Conservation (phyloP, 2,888 invertebrate genomes). For the Dicroscelio sp. region DNA sequence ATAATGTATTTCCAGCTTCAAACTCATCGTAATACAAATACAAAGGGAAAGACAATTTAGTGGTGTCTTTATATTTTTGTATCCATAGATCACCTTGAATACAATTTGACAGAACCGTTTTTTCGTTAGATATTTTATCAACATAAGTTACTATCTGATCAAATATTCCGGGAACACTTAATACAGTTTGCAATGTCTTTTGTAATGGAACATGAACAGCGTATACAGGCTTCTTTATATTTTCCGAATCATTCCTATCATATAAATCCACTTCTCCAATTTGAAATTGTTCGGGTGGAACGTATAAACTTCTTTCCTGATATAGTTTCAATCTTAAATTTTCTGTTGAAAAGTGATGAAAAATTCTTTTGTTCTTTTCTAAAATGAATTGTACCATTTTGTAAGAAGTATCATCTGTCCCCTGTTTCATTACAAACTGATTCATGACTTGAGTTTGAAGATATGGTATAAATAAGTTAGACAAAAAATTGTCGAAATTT, state of each 20-base stretch:
- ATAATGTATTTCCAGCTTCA: constrained; percentile 7
- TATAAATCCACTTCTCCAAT: constrained; percentile 36
- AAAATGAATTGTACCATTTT: constrained; percentile 16
- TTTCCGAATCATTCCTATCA: background rate
- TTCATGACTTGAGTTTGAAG: constrained; percentile 52
- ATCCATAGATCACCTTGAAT: constrained; percentile 36
- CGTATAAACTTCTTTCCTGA: constrained; percentile 45
- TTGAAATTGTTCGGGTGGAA: constrained; percentile 58
- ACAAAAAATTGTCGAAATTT: constrained; percentile 35
- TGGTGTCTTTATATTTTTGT: constrained; percentile 27
- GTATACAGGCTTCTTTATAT: background rate
- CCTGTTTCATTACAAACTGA: constrained; percentile 15
- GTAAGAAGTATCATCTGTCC: constrained; percentile 5
- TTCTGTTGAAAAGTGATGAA: constrained; percentile 48
- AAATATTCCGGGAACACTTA: constrained; percentile 35
- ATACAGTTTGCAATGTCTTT: background rate
- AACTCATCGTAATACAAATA: constrained; percentile 8
- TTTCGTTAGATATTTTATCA: background rate
- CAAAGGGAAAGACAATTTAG: background rate
- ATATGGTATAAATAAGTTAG: constrained; percentile 35
- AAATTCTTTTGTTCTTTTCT: background rate
- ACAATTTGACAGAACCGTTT: background rate
- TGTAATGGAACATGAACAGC: background rate
- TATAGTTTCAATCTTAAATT: constrained; percentile 59
- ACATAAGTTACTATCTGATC: constrained; percentile 21